Evolutionary conservation across 2,888 invertebrate species (phyloP).

Genomic region (Tinea semifulvella): DNA sequence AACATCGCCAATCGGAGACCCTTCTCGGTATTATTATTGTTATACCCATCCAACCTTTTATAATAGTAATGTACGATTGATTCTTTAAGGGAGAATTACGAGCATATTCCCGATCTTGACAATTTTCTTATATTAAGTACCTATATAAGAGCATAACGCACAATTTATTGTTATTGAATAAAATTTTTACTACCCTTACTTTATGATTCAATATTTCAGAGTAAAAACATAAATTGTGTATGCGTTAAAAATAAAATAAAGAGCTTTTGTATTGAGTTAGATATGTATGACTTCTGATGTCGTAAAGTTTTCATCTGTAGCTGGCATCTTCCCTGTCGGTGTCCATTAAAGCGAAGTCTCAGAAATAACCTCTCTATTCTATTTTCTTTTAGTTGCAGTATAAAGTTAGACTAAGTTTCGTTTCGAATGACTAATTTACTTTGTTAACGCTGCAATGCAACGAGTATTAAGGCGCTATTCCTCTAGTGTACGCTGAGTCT

Average conservation of each 20-base stretch:
- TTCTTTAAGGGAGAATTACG: neutral
- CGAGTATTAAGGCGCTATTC: too few relatives aligned
- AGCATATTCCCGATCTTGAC: neutral
- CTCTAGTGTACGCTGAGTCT: too few relatives aligned
- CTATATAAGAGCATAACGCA: neutral
- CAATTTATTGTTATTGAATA: constrained; percentile 5
- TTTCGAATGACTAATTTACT: neutral
- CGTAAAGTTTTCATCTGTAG: constrained; percentile 3
- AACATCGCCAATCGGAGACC: constrained; percentile 24
- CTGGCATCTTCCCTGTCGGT: neutral
- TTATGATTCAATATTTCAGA: constrained; percentile 4
- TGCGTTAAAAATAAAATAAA: constrained; percentile 8
- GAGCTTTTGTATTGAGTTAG: constrained; percentile 2
- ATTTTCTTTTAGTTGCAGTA: neutral
- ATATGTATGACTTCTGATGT: constrained; percentile 5
- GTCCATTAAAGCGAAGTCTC: constrained; percentile 9
- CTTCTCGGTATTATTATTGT: neutral
- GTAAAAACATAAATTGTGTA: constrained; percentile 5
- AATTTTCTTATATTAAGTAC: constrained; percentile 5
- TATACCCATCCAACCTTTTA: neutral
- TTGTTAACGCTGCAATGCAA: neutral
- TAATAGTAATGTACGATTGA: neutral
- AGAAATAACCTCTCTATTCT: constrained; percentile 1
- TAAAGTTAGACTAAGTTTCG: neutral
- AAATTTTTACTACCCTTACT: constrained; percentile 7